A percentile compares a stretch with the other conserved stretches of the same genome.
Conservation (phyloP, 1,140 invertebrate genomes). For the Acyrthosiphon pisum region DNA sequence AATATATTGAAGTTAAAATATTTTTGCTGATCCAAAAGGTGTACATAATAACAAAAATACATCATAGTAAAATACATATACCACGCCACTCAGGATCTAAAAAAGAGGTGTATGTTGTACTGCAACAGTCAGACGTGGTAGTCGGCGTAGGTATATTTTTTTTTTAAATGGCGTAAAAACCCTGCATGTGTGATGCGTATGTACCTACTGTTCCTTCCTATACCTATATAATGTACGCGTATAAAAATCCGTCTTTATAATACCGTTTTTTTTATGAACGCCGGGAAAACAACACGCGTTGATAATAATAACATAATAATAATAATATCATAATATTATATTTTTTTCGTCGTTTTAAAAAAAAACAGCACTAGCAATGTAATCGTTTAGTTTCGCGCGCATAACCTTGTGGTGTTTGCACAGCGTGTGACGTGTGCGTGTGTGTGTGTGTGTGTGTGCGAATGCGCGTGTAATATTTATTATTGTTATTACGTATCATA, state of each 20-base stretch:
- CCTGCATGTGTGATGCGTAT: not conserved
- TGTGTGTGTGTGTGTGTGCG: no score
- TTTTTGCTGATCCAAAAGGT: no score
- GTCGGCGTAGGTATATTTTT: no score
- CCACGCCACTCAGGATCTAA: no score
- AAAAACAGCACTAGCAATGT: not conserved
- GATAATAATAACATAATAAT: not conserved
- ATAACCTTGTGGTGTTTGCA: conserved; percentile 18
- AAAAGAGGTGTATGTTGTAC: no score
- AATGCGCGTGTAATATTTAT: not conserved
- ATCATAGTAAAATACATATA: no score
- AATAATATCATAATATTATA: not conserved
- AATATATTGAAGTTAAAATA: no score
- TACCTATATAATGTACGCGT: no score
- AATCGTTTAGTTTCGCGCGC: conserved; percentile 11
- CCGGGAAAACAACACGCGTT: not conserved
- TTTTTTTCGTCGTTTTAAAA: not conserved
- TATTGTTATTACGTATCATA: not conserved
- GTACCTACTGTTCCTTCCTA: not conserved
- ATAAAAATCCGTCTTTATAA: not conserved
- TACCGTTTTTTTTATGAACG: not conserved
- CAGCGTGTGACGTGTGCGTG: not conserved
- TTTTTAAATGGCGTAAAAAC: not conserved
- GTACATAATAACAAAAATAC: no score
- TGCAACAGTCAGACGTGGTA: no score